Evolutionary conservation across 2,888 invertebrate species (phyloP).

Genomic region (Arrhopalites spinosus): DNA sequence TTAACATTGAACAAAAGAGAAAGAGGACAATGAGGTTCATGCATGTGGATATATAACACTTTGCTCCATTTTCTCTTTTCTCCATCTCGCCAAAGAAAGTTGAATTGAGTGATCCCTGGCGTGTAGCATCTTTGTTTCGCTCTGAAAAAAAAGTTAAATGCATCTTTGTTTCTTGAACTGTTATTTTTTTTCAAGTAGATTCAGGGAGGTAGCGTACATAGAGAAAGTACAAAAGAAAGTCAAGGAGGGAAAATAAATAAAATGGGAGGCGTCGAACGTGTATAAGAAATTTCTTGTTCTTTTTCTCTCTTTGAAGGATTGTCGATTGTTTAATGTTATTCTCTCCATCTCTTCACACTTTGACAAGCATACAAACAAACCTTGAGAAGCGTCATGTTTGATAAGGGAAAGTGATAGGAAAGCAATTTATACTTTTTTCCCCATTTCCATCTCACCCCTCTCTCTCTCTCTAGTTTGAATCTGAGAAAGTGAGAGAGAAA

Average conservation of each 20-base stretch:
- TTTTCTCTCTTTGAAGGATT: not conserved
- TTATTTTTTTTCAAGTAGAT: too few relatives aligned
- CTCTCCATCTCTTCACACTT: not conserved
- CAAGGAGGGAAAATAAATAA: too few relatives aligned
- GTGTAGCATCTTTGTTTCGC: not conserved
- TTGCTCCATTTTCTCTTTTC: not conserved
- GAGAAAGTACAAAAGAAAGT: not conserved
- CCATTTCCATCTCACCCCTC: not conserved
- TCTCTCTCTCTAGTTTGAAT: slow-evolving; percentile 6
- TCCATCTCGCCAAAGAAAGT: slow-evolving; percentile 6
- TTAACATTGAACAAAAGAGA: too few relatives aligned
- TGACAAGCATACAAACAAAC: not conserved
- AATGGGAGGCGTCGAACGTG: not conserved
- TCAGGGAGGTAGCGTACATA: too few relatives aligned
- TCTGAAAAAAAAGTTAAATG: not conserved
- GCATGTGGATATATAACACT: too few relatives aligned
- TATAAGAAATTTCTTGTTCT: not conserved
- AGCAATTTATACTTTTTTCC: slow-evolving; percentile 12
- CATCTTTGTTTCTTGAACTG: not conserved
- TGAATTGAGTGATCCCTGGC: slow-evolving; percentile 11
- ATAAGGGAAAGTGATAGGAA: slow-evolving; percentile 19
- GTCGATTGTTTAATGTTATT: slow-evolving; percentile 1
- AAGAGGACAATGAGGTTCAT: too few relatives aligned
- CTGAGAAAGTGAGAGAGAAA: not conserved
- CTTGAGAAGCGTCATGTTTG: not conserved